Conservation (phyloP, 2,113 vertebrate genomes). For the Crypturellus undulatus region DNA sequence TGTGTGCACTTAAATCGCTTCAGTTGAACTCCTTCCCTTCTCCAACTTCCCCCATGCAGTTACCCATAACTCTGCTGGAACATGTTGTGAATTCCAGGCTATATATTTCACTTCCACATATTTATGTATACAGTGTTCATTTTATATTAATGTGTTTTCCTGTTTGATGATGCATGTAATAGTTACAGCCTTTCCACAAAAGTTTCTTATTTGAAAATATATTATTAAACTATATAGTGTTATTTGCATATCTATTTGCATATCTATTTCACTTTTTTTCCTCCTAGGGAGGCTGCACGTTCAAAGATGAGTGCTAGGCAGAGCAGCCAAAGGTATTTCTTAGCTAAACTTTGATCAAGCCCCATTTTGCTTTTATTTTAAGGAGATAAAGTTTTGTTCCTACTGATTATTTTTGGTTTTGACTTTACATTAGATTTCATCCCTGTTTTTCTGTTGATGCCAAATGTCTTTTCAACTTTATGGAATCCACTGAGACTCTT, state of each 20-base stretch:
- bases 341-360: neutral
- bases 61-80: slow-evolving; percentile 28
- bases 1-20: slow-evolving; percentile 61
- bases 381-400: neutral
- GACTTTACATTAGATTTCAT: neutral
- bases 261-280: neutral
- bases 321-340: neutral
- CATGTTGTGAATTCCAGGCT: slow-evolving; percentile 20
- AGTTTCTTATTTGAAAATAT: neutral
- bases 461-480: neutral
- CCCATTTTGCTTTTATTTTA: neutral
- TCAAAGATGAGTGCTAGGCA: neutral
- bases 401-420: neutral
- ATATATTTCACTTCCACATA: neutral
- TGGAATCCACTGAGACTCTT: neutral
- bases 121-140: neutral
- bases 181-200: neutral
- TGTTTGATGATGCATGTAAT: neutral
- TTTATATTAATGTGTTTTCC: slow-evolving; percentile 7
- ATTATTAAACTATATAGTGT: neutral
- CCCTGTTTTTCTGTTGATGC: neutral
- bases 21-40: slow-evolving; percentile 12
- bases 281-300: neutral
- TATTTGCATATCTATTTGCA: neutral
- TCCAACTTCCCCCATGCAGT: slow-evolving; percentile 1